These are phyloP conservation scores for Podilymbus podiceps DNA, from an alignment of 2,113 vertebrate species.

Conservation along the genomic window DNA sequence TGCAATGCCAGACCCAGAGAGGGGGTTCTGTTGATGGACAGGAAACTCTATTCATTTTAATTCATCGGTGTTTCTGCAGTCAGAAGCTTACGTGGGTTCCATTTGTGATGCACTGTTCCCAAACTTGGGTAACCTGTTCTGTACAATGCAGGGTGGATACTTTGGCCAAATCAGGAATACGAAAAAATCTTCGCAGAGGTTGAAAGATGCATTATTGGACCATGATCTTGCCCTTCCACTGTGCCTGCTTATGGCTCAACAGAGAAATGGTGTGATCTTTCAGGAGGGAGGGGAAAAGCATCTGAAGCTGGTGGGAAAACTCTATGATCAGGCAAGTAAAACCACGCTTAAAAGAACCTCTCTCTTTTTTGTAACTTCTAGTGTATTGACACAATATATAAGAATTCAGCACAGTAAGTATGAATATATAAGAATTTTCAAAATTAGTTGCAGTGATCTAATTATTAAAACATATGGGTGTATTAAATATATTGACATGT, in stretches of 20 bases:
- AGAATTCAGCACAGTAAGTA: neutral
- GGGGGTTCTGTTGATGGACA: neutral
- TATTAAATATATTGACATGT: neutral
- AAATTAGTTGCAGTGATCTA: neutral
- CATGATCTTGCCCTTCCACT: conserved; percentile 94
- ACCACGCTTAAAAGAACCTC: neutral
- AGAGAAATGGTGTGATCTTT: conserved; percentile 93
- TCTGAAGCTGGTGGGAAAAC: conserved; percentile 95
- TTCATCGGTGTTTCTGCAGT: neutral
- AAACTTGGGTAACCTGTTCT: neutral
- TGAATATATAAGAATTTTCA: neutral
- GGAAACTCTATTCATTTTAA: neutral
- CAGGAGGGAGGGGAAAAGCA: conserved; percentile 98
- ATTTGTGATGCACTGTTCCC: neutral
- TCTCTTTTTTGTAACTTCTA: neutral
- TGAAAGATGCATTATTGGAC: conserved; percentile 93
- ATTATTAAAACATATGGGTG: neutral
- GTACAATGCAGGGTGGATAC: conserved; percentile 89
- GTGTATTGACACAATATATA: neutral
- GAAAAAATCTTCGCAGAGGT: conserved; percentile 95
- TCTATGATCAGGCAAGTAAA: conserved; percentile 92
- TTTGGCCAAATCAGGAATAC: conserved; percentile 99
- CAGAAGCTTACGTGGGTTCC: neutral
- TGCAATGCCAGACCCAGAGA: neutral
- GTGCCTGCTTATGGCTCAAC: conserved; percentile 97